phyloP scores from a whole-genome alignment of 1,140 invertebrate genomes.

The Bombus picipes region DNA sequence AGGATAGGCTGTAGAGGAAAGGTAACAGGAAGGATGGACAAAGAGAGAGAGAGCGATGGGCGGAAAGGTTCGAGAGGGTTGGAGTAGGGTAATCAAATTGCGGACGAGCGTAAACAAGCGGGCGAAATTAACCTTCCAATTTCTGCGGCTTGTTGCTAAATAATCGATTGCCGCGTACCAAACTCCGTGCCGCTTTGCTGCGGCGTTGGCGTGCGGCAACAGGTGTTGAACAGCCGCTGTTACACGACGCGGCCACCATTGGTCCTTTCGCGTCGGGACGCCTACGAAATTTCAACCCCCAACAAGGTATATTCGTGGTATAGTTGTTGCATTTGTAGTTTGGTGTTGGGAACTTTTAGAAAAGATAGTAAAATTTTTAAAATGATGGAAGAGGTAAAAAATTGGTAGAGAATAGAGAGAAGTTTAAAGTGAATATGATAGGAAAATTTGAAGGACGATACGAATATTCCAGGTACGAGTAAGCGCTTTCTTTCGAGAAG shows the following conservation, averaged over 20 bases:
- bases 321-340: background rate
- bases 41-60: background rate
- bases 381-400: no score
- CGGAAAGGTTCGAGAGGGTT: slow-evolving; percentile 31
- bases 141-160: slow-evolving; percentile 80
- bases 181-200: slow-evolving; percentile 65
- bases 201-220: slow-evolving; percentile 67
- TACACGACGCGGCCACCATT: slow-evolving; percentile 67
- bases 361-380: no score
- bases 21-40: background rate
- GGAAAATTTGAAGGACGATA: no score
- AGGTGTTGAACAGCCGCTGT: slow-evolving; percentile 68
- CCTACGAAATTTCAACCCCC: background rate
- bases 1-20: background rate
- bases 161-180: slow-evolving; percentile 78
- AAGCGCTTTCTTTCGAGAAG: no score
- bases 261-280: background rate
- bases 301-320: background rate
- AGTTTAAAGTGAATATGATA: no score
- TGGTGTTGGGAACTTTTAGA: background rate
- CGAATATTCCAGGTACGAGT: no score
- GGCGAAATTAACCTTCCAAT: slow-evolving; percentile 79
- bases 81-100: slow-evolving; percentile 72
- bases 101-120: slow-evolving; percentile 76
- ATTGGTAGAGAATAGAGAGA: no score